Base-by-base conservation (phyloP, 2,797 vertebrate genomes). In the Cossypha heuglini region DNA sequence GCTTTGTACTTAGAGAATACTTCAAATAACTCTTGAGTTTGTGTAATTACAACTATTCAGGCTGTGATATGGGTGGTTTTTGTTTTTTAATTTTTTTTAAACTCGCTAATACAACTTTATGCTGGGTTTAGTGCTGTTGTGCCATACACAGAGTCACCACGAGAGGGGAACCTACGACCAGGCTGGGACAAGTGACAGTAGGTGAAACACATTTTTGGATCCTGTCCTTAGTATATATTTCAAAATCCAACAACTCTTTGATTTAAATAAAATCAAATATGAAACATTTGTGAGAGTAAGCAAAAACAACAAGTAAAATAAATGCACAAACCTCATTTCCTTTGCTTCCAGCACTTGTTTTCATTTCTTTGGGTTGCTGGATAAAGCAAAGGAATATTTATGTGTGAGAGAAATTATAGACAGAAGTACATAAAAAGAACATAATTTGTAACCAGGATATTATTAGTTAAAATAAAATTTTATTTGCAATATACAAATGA, bases 311-410 rank as follows among this genome's bases (percentile, higher is more conserved):
- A 75, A 12, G 57, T 38, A 55, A 93, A 87, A 80, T 76, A 79
- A 91, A 42, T 38, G 9, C 20, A 96, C 97, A 93, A 96, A 99
- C 99, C 99, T 99, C 99, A 48, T 99, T 99, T 94, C 99, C 99
- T 97, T 99, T 99, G 90, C 97, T 98, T 94, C 99, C 98, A 35
- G 98, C 97, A 35, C 98, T 98, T 61, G 98, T 99, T 97, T 99
- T 99, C 98, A 99, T 98, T 98, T 99, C 99, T 97, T 99, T 99
- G 46, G 99, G 98, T 97, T 99, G 99, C 99, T 99, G 98, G 93
- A 88, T 91, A 89, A 98, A 68, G 96, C 64, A 96, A 95, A 97
- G 95, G 15, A 93, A 17, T 48, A 82, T 89, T 95, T 90, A 88
- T 52, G 14, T 80, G 63, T 42, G 66, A 88, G 74, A 82, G 54